Evolutionary conservation across 37 sponge, comb jelly and placozoan species (phyloP).

Genomic region (Geodia barretti): DNA sequence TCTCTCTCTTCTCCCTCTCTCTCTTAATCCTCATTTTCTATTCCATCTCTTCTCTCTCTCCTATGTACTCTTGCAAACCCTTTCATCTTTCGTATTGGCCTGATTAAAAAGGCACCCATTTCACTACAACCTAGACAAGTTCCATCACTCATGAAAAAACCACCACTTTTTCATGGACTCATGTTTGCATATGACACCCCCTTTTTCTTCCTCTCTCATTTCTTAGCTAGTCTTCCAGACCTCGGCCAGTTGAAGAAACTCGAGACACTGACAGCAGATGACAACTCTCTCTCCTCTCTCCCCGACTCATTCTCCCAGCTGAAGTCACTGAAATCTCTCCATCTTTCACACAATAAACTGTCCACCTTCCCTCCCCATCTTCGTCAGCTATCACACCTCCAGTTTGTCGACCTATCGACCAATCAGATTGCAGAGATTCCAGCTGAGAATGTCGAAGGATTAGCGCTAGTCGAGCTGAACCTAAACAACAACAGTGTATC

Average conservation of each 20-base stretch:
- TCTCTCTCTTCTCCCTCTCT: constrained; percentile 7
- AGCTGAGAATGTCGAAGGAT: constrained; percentile 13
- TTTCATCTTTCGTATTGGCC: too few relatives aligned
- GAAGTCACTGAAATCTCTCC: constrained; percentile 59
- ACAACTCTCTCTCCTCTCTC: constrained; percentile 51
- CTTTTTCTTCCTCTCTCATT: neutral
- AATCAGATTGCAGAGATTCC: constrained; percentile 66
- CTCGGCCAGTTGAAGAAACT: constrained; percentile 61
- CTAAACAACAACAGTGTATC: constrained; percentile 64
- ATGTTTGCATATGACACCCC: neutral
- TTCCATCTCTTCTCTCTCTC: too few relatives aligned
- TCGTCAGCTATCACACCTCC: constrained; percentile 51
- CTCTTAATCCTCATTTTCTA: neutral
- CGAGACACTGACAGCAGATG: constrained; percentile 52
- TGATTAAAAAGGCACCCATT: too few relatives aligned
- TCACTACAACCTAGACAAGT: too few relatives aligned
- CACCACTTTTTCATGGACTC: neutral
- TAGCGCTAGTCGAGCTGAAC: constrained; percentile 76
- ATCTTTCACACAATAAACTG: constrained; percentile 56
- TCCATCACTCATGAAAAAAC: too few relatives aligned
- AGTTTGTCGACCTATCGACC: constrained; percentile 61
- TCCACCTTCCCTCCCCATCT: constrained; percentile 53
- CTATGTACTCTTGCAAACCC: too few relatives aligned
- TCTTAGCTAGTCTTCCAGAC: constrained; percentile 53
- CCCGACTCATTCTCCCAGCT: constrained; percentile 50